phyloP scores from a whole-genome alignment of 2,797 vertebrate species.

The Helicolenus hilgendorfi region DNA sequence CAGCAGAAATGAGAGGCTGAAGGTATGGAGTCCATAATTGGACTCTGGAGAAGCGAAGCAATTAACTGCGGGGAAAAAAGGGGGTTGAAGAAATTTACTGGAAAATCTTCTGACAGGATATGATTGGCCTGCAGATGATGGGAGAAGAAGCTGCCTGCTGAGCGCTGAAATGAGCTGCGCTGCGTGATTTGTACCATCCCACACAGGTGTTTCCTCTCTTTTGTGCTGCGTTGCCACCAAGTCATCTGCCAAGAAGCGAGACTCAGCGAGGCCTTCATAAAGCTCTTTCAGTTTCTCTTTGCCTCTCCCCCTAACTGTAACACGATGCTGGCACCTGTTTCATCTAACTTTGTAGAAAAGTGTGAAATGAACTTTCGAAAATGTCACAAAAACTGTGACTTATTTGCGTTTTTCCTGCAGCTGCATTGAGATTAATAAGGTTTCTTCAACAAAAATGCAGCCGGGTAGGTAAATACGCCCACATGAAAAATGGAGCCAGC shows the following conservation, averaged over 20 bases:
- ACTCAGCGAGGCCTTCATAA: not conserved
- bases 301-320: not conserved
- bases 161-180: conserved; percentile 36
- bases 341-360: not conserved
- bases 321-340: not conserved
- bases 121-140: conserved; percentile 55
- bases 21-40: conserved; percentile 68
- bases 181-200: conserved; percentile 29
- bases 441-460: conserved; percentile 1
- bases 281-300: not conserved
- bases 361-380: conserved; percentile 36
- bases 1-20: conserved; percentile 45
- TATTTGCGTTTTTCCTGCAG: not conserved
- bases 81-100: conserved; percentile 33
- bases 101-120: conserved; percentile 48
- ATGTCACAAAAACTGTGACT: conserved; percentile 32
- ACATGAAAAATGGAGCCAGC: conserved; percentile 51
- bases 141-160: conserved; percentile 48
- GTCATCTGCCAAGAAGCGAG: not conserved
- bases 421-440: conserved; percentile 19
- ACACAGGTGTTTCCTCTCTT: conserved; percentile 39
- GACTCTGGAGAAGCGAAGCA: conserved; percentile 53
- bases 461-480: not conserved
- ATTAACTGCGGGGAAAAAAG: conserved; percentile 40
- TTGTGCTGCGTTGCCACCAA: not conserved